Conservation (phyloP, 2,888 invertebrate genomes). For the Sialis lutaria region DNA sequence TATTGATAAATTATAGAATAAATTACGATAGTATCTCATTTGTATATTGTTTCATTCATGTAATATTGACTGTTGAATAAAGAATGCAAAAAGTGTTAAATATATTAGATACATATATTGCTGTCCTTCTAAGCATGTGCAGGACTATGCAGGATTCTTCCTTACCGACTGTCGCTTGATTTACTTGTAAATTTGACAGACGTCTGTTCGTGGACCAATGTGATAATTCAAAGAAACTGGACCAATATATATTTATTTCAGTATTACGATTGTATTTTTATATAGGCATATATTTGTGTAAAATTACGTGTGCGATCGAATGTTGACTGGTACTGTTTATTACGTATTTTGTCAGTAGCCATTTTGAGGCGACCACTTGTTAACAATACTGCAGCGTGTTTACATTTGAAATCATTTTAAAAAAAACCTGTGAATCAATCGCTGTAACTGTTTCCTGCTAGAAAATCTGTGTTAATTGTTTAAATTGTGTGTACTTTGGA, state of each 20-base stretch:
- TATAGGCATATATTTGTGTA: slow-evolving; percentile 17
- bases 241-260: slow-evolving; percentile 21
- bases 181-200: slow-evolving; percentile 14
- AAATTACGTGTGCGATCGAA: neutral
- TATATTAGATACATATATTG: too few species aligned
- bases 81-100: too few species aligned
- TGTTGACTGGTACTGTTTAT: neutral
- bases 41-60: too few species aligned
- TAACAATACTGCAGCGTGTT: slow-evolving; percentile 16
- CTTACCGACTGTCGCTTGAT: neutral
- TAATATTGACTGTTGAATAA: too few species aligned
- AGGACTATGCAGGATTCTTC: neutral
- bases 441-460: neutral
- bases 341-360: slow-evolving; percentile 15
- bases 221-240: slow-evolving; percentile 20
- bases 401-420: slow-evolving; percentile 7
- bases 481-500: neutral
- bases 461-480: neutral
- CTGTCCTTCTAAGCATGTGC: neutral
- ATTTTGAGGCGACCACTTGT: slow-evolving; percentile 27
- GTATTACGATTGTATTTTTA: slow-evolving; percentile 24
- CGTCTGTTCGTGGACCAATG: slow-evolving; percentile 27
- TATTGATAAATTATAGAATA: too few species aligned
- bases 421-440: neutral
- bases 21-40: too few species aligned